These are phyloP conservation scores for Zalophus californianus DNA, from an alignment of 2,797 vertebrate species.

Conservation along the genomic window DNA sequence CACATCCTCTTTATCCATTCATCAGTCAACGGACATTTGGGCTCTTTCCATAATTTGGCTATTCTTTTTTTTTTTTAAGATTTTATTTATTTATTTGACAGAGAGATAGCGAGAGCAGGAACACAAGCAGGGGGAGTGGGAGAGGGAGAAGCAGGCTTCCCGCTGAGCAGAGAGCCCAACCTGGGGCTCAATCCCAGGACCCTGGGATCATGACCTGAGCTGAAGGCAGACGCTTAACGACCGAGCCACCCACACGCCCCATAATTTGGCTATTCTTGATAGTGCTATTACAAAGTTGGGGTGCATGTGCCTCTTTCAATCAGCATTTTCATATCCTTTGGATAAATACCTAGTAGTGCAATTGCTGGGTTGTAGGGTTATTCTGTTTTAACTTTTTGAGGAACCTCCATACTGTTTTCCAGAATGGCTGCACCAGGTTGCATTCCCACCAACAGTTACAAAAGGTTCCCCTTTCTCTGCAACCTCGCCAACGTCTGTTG, in stretches of 20 bases:
- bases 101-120: too few species aligned
- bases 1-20: neutral
- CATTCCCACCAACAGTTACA: neutral
- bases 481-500: neutral
- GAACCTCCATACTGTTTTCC: neutral
- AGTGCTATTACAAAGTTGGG: neutral
- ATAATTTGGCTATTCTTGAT: neutral
- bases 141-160: too few species aligned
- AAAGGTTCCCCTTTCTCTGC: neutral
- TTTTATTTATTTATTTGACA: too few species aligned
- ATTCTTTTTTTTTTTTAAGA: neutral
- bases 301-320: neutral
- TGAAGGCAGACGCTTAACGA: too few species aligned
- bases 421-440: neutral
- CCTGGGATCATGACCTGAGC: too few species aligned
- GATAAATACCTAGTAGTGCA: neutral
- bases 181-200: too few species aligned
- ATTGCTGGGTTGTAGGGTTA: neutral
- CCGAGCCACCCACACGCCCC: neutral
- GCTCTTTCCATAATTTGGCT: neutral
- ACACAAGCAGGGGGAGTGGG: too few species aligned
- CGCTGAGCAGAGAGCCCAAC: too few species aligned
- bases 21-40: neutral
- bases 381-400: neutral
- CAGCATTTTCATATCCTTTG: neutral